Evolutionary conservation across 2,113 vertebrate species (phyloP), one percentile per base, ranked within the genome.

Genomic region (Chrysochloris asiatica): DNA sequence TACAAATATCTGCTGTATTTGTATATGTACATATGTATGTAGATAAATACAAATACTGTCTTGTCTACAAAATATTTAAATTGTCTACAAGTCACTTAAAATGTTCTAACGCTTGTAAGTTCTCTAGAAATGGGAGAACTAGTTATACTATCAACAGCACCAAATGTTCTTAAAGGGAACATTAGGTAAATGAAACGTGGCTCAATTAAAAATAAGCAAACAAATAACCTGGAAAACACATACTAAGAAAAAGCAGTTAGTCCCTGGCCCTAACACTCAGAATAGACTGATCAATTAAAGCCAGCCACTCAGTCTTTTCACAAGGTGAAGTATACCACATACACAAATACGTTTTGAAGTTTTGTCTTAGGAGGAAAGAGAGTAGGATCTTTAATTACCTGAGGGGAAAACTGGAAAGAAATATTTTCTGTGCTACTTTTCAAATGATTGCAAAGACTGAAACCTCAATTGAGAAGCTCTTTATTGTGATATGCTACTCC

Each of bases 131-230:
- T 77, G 21, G 63, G 22, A 41, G 41, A 89, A 92, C 82, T 47
- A 78, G 69, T 6, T 63, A 45, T 65, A 71, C 30, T 52, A 69
- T 24, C 77, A 41, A 71, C 9, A 75, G 13, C 28, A 52, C 19
- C 63, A 16, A 47, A 50, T 54, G 5, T 87, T 77, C 24, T 36
- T 36, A 48, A 48, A 91, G 21, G 17, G 10, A 75, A 33, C 17
- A 48, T 73, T 73, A 87, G 8, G 30, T 69, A 19, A 50, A 59
- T 2, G 41, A 84, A 56, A 92, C 75, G 13, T 45, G n/a, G 54
- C 43, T 91, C 7, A 8, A 30, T 17, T 50, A 63, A 86, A 95
- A 90, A 50, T 8, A 92, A 81, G 69, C 24, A 80, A 85, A 71
- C 45, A 26, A 61, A 28, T 22, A 22, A 56, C 59, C 24, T 61